Evolutionary conservation across 2,797 vertebrate species (phyloP).

Genomic region (Chelonia mydas): DNA sequence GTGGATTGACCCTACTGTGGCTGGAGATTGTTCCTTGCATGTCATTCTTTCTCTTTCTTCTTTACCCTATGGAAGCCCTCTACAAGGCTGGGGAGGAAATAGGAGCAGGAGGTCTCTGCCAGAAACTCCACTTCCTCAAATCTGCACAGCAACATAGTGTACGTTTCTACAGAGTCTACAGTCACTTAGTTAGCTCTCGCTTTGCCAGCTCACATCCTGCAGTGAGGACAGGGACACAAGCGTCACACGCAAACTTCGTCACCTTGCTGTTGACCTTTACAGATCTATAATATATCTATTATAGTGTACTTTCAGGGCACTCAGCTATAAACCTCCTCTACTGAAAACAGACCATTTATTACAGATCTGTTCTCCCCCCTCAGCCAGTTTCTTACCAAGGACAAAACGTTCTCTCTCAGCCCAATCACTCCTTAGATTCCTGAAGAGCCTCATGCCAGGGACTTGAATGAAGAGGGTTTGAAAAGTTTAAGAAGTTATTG

Average conservation of each 20-base stretch:
- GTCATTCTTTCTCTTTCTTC: background rate
- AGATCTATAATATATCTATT: background rate
- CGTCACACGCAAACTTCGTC: background rate
- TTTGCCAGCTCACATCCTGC: background rate
- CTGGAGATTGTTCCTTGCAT: background rate
- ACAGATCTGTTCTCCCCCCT: background rate
- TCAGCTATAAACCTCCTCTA: background rate
- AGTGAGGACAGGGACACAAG: background rate
- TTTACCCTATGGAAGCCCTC: accelerated
- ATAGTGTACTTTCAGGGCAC: background rate
- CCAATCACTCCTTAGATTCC: background rate
- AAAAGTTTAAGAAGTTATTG: background rate
- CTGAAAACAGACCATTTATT: background rate
- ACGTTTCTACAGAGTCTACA: background rate
- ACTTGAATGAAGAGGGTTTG: background rate
- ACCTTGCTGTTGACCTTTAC: background rate
- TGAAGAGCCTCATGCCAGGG: background rate
- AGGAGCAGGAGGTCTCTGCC: background rate
- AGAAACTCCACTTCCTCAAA: background rate
- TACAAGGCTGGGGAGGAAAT: background rate
- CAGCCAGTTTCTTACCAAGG: background rate
- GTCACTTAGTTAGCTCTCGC: background rate
- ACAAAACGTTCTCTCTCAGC: background rate
- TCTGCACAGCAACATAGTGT: background rate
- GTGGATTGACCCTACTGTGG: background rate